Conservation (phyloP, 2,888 invertebrate species). For the Incurvaria masculella region DNA sequence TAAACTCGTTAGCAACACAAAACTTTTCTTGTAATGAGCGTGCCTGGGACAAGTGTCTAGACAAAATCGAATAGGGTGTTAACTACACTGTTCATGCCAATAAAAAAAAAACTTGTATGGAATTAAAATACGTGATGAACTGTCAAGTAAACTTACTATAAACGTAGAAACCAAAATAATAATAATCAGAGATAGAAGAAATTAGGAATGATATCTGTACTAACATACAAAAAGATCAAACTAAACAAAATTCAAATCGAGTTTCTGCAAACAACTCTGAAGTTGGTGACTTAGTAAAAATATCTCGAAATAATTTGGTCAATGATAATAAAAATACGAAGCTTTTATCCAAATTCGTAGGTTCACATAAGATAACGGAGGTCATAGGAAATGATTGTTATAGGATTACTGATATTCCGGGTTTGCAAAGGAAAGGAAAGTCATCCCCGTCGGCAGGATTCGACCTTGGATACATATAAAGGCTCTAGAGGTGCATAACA, state of each 20-base stretch:
- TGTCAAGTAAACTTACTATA: background rate
- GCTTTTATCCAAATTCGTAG: constrained; percentile 7
- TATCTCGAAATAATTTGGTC: constrained; percentile 6
- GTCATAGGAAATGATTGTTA: constrained; percentile 7
- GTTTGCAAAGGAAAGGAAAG: constrained; percentile 5
- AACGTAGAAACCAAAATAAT: no score
- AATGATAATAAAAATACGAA: constrained; percentile 9
- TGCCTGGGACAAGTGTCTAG: constrained; percentile 24
- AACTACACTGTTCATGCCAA: constrained; percentile 20
- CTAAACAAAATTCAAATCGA: constrained; percentile 5
- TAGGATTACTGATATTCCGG: constrained; percentile 6
- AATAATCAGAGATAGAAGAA: background rate
- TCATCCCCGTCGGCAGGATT: background rate
- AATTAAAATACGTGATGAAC: constrained; percentile 4
- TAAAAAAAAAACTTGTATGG: constrained; percentile 20
- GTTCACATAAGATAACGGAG: constrained; percentile 6
- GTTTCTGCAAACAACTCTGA: constrained; percentile 1
- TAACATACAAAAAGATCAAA: constrained; percentile 3
- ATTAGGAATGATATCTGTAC: background rate
- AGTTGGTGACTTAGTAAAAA: constrained; percentile 8
- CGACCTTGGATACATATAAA: background rate
- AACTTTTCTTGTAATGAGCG: constrained; percentile 19
- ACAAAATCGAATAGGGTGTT: constrained; percentile 18
- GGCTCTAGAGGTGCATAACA: background rate
- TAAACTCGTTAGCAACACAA: constrained; percentile 19